Base-by-base conservation (phyloP, 1,140 invertebrate genomes). In the Drosophila paulistorum region DNA sequence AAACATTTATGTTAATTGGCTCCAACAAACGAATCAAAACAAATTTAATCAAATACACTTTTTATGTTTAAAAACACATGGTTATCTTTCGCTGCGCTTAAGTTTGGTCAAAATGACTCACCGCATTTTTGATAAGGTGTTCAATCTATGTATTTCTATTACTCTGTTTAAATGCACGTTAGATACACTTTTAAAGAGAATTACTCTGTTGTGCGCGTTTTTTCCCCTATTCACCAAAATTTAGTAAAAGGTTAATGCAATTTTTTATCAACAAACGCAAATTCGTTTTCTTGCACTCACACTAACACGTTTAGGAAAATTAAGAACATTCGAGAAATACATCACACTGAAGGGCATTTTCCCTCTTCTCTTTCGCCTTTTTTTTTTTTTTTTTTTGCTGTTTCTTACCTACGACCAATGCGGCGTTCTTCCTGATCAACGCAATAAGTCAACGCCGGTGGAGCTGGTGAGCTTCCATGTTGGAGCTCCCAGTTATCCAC, bases 401-500 rank as follows among this genome's bases (percentile, higher is more conserved):
- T 70, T 81, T 69, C 60, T 72, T 77, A 91, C 90, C 90, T 90
- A 17, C 90, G 75, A 61, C 87, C 87, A 13, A 91, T 90, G 7
- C 77, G 79, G 35, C 81, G 79, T 42, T 91, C 87, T 55, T 72
- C 68, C 42, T 86, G 74, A 11, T 90, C 87, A 30, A 81, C 77
- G 45, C 90, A 91, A 41, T 79, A 85, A 1, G 79, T 74, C 33
- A 91, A 76, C 0, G 74, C 83, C 11, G 71, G 72, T 17, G 79
- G 37, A 39, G 37, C 37, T 39, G 37, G 58, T 13, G 60, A 42
- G n/a, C 57, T 7, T 1, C 62, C 54, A 7, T 66, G 48, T 11
- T 77, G 68, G 9, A 80, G 45, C 33, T 83, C 66, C 7, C 68
- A 58, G 41, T 79, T 51, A n/a, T 61, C 45, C 2, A 61, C 9